Base-by-base conservation (phyloP, 2,888 invertebrate genomes). In the Sminthurinus aureus region DNA sequence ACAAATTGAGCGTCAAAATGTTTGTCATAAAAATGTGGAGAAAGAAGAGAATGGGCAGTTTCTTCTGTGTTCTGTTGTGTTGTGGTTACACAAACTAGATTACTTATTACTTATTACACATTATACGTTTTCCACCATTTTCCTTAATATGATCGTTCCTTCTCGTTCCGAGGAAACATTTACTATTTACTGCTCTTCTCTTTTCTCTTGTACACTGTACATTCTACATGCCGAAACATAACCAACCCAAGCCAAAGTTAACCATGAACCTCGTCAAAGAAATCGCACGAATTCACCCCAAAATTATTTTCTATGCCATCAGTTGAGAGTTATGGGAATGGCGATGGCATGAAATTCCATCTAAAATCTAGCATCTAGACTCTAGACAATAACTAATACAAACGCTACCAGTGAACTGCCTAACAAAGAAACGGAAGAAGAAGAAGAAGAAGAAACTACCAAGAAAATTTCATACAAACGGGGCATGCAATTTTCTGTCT, bases 181-280 rank as follows among this genome's bases (percentile, higher is more conserved):
- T 38, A 67, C 79, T 66, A 15, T 51, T 80, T 50, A 20, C 51
- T 38, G 24, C 18, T 50, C 66, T 67, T 13, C 24, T 22, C 26
- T 18, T 9, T 66, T 18, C 67, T 79, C 24, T 24, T n/a, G 9
- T 26, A 24, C 73, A 79, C 82, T 51, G 81, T 84, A 74, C 71
- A 78, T 38, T 38, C 38, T 4, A 38, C 38, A 38, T 38, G 38
- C 6, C 38, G 38, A 38, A 38, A 38, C 38, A 1, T 4, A 6
- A 38, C 38, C 38, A 38, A 38, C 1, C 3, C 38, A 38, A 38
- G 6, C 3, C 1, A 38, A 38, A 38, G 78, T 78, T 74, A 82
- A 79, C 85, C 85, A 81, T 85, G 85, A 85, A 83, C 80, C 85
- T 85, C 83, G 85, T 85, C 85, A 85, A 83, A 58, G 6, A 85